Base-by-base conservation (phyloP, 2,888 invertebrate genomes). In the Poecilobothrus nobilitatus region DNA sequence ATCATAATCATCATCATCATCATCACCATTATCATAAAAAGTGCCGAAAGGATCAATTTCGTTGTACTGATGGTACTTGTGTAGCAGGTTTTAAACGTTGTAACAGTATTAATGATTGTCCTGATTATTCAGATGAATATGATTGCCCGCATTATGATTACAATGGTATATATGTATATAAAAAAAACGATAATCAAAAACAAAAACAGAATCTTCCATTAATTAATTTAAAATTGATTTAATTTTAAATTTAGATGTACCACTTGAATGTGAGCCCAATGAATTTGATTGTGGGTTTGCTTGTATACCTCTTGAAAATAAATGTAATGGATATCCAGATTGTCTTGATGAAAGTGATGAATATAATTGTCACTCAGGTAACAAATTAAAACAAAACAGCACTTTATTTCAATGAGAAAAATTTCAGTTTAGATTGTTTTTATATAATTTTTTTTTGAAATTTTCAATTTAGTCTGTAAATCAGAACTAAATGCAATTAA, bases 281-380 rank as follows among this genome's bases (percentile, higher is more conserved):
- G 79, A 80, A 73, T 80, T 81, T 73, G 78, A 80, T 74, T 82
- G 82, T 74, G 82, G 81, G 73, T 75, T 74, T 70, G 74, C 76
- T 37, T 82, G 82, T 71, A 77, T 82, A 73, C 76, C 85, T 72
- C 80, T 82, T 76, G 83, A 82, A 74, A 84, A 84, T 79, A 83
- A 83, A 76, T 89, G 91, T 80, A 84, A 91, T 80, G 83, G 83
- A 65, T 75, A 76, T 65, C 73, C 75, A 9, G 88, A 91, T 79
- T 91, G 90, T 79, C 74, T 77, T 1, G 89, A 89, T 77, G 83
- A 83, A 70, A 84, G 84, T 20, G 89, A 89, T 76, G 89, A 89
- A 77, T 83, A 77, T 74, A 78, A 80, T 75, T 82, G 82, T 76
- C 77, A 78, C 63, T 76, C 80, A 81, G 81, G 81, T 81, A 81